Evolutionary conservation across 1,140 invertebrate genomes (phyloP).

Genomic region (Triops longicaudatus): DNA sequence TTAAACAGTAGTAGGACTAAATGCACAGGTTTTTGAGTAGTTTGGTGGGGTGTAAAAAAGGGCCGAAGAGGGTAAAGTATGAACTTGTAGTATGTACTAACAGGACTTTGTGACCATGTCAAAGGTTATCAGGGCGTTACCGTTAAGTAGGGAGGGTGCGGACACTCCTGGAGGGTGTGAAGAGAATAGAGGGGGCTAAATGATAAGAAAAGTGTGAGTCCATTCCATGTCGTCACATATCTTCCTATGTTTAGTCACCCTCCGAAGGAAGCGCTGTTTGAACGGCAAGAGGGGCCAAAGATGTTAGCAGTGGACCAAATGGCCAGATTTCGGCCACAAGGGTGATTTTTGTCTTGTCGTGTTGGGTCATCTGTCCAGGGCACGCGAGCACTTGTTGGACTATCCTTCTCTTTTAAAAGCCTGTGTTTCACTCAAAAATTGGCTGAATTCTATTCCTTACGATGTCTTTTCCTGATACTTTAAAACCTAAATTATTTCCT

Average conservation of each 20-base stretch:
- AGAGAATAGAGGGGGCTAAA: background rate
- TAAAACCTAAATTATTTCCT: too few relatives aligned
- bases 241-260: background rate
- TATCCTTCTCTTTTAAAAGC: background rate
- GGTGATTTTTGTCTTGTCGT: conserved; percentile 12
- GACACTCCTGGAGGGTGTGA: background rate
- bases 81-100: background rate
- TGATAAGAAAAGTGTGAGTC: conserved; percentile 8
- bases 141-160: background rate
- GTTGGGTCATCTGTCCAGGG: background rate
- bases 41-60: background rate
- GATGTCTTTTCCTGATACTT: too few relatives aligned
- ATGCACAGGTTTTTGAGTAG: background rate
- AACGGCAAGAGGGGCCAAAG: background rate
- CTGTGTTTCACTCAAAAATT: background rate
- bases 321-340: background rate
- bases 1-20: too few relatives aligned
- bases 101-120: background rate
- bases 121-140: conserved; percentile 9
- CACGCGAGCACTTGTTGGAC: background rate
- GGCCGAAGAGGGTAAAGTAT: background rate
- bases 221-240: conserved; percentile 15
- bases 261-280: background rate
- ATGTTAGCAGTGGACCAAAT: background rate
- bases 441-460: too few relatives aligned